These are phyloP conservation scores for Python bivittatus DNA, from an alignment of 2,113 vertebrate species.

Conservation along the genomic window DNA sequence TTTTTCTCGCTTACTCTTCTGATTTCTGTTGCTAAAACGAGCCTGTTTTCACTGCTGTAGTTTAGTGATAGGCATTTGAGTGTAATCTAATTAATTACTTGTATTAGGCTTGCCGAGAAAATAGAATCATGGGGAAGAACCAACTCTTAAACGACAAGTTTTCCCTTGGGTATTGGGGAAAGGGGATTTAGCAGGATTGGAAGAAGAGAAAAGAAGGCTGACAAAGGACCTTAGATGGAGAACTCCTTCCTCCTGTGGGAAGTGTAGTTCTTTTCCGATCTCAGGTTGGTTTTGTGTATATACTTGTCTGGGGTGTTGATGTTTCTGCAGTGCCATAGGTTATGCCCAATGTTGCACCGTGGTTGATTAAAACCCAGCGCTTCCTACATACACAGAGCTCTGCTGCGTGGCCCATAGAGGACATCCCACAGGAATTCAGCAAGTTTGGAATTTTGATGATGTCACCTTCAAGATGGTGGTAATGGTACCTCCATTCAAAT, in stretches of 20 bases:
- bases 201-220: neutral
- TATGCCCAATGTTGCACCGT: neutral
- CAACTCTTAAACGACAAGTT: conserved; percentile 13
- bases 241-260: neutral
- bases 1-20: conserved; percentile 45
- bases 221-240: neutral
- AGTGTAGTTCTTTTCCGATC: neutral
- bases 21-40: conserved; percentile 6
- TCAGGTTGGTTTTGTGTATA: neutral
- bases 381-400: too few species aligned
- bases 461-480: too few species aligned
- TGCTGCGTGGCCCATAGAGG: too few species aligned
- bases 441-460: too few species aligned
- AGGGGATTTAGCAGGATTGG: neutral
- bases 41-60: conserved; percentile 45
- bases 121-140: conserved; percentile 28
- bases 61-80: conserved; percentile 48
- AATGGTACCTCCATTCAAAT: too few species aligned
- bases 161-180: conserved; percentile 20
- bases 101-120: conserved; percentile 61
- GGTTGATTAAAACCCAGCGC: too few species aligned
- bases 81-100: conserved; percentile 68
- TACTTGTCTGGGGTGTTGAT: neutral
- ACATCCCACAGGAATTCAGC: too few species aligned
- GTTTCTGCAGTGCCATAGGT: neutral